Evolutionary conservation across 2,888 invertebrate species (phyloP).

Genomic region (Elegia similella): DNA sequence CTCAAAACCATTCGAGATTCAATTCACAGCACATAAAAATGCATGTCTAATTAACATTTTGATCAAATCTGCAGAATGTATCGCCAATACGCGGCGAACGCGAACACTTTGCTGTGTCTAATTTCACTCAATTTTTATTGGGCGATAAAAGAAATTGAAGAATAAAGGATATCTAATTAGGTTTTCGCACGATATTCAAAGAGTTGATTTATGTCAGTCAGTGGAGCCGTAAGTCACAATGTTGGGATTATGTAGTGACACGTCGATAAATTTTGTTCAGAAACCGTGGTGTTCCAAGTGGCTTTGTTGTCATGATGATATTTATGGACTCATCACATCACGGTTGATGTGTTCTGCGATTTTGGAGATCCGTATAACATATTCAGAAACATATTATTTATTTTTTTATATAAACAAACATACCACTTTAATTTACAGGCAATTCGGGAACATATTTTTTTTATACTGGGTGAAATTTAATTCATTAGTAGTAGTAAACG

Average conservation of each 20-base stretch:
- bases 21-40: slow-evolving; percentile 35
- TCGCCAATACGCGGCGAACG: slow-evolving; percentile 36
- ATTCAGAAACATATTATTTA: background rate
- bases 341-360: slow-evolving; percentile 21
- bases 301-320: slow-evolving; percentile 32
- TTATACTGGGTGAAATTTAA: too few relatives aligned
- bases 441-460: too few relatives aligned
- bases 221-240: slow-evolving; percentile 13
- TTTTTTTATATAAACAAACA: too few relatives aligned
- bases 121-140: slow-evolving; percentile 49
- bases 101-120: slow-evolving; percentile 53
- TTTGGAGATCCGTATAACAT: background rate
- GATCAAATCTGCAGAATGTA: slow-evolving; percentile 43
- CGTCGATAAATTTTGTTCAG: slow-evolving; percentile 41
- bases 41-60: slow-evolving; percentile 53
- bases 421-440: too few relatives aligned
- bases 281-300: slow-evolving; percentile 28
- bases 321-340: slow-evolving; percentile 26
- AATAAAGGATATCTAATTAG: slow-evolving; percentile 53
- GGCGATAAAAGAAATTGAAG: slow-evolving; percentile 38
- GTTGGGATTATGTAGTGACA: slow-evolving; percentile 43
- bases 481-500: too few relatives aligned
- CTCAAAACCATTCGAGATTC: slow-evolving; percentile 29
- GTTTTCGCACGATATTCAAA: slow-evolving; percentile 43
- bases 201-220: background rate